phyloP scores from a whole-genome alignment of 2,888 invertebrate genomes.

The Euzetes globulus region DNA sequence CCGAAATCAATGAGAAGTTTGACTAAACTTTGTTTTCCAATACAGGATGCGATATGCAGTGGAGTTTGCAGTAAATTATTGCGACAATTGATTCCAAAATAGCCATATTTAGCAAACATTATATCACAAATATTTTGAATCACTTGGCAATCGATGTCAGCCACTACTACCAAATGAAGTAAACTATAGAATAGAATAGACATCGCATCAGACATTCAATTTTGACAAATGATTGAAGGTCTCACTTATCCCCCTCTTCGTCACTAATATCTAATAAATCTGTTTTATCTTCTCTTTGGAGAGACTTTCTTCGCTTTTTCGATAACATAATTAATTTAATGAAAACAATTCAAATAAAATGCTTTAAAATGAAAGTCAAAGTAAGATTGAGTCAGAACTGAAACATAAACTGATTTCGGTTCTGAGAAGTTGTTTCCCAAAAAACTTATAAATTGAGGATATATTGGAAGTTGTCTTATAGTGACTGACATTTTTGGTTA shows the following conservation, averaged over 20 bases:
- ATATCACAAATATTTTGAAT: not conserved
- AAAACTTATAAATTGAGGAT: not conserved
- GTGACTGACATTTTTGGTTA: not conserved
- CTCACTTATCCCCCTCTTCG: conserved; percentile 8
- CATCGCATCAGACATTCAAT: not conserved
- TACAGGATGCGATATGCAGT: conserved; percentile 15
- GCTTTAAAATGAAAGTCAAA: not conserved
- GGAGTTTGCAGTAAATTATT: conserved; percentile 18
- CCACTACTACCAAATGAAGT: conserved; percentile 19
- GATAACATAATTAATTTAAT: not conserved
- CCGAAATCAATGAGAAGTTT: conserved; percentile 8
- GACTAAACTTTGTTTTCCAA: not conserved
- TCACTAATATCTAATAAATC: not conserved
- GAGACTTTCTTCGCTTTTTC: too few relatives aligned
- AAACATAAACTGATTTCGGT: not conserved
- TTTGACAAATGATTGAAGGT: not conserved
- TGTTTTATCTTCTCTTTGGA: not conserved
- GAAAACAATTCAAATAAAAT: not conserved
- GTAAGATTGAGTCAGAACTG: not conserved
- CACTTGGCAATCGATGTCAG: not conserved
- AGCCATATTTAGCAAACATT: not conserved
- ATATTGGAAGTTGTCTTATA: not conserved
- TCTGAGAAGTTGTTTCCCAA: not conserved
- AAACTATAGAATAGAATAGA: not conserved
- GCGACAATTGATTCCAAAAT: not conserved